phyloP scores from a whole-genome alignment of 2,888 invertebrate species.

The Adelphocoris suturalis region DNA sequence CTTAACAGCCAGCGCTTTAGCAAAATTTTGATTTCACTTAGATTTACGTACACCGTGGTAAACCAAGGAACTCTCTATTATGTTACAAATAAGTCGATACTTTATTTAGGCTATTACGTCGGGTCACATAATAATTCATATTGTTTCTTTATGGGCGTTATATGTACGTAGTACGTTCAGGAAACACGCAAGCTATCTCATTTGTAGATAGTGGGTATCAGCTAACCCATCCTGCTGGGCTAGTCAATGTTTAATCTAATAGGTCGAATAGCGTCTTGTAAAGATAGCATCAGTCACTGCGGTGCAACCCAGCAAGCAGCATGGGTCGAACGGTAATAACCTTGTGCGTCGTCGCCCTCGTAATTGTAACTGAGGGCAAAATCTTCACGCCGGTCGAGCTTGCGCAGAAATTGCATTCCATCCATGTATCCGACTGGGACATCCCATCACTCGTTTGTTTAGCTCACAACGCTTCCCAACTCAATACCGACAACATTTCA shows the following conservation, averaged over 20 bases:
- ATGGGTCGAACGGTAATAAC: background rate
- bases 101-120: too few relatives aligned
- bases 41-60: too few relatives aligned
- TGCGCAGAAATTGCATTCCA: background rate
- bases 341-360: background rate
- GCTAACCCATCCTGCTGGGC: background rate
- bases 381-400: constrained; percentile 46
- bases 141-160: too few relatives aligned
- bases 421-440: constrained; percentile 49
- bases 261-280: background rate
- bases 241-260: background rate
- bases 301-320: background rate
- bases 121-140: too few relatives aligned
- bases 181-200: background rate
- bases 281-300: background rate
- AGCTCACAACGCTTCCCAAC: constrained; percentile 59
- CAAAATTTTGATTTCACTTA: too few relatives aligned
- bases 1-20: too few relatives aligned
- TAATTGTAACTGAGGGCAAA: background rate
- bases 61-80: too few relatives aligned
- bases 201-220: background rate
- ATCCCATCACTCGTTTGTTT: constrained; percentile 49
- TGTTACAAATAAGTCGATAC: too few relatives aligned
- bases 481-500: background rate
- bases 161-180: too few relatives aligned